A percentile compares a stretch with the other conserved stretches of the same genome.
These are phyloP conservation scores for Pyrochroa serraticornis DNA, from an alignment of 2,888 invertebrate species.

Conservation along the genomic window DNA sequence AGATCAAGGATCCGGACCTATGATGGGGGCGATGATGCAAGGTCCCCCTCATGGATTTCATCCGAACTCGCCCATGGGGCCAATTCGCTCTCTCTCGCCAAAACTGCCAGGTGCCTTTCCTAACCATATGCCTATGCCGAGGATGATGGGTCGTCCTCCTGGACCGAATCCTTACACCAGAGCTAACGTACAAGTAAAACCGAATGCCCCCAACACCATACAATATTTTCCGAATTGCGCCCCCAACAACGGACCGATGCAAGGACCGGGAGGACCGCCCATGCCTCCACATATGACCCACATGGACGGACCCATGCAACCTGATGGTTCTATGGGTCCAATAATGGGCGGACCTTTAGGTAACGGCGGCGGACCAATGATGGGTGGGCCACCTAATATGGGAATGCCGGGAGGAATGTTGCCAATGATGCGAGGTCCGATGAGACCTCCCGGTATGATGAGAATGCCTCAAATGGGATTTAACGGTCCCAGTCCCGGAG, in stretches of 20 bases:
- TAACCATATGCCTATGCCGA: conserved; percentile 59
- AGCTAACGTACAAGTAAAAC: conserved; percentile 91
- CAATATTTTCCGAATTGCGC: conserved; percentile 80
- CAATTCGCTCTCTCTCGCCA: conserved; percentile 66
- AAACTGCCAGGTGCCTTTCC: conserved; percentile 67
- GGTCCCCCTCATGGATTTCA: conserved; percentile 57
- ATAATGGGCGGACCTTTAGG: conserved; percentile 56
- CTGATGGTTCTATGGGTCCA: conserved; percentile 59
- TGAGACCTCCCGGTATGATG: conserved; percentile 58
- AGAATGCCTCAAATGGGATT: conserved; percentile 54
- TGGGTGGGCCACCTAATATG: conserved; percentile 55
- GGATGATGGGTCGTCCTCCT: conserved; percentile 71
- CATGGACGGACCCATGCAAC: conserved; percentile 55
- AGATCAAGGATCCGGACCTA: conserved; percentile 49
- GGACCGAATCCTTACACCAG: conserved; percentile 72
- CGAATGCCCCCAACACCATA: conserved; percentile 96
- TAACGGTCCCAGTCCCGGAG: conserved; percentile 49
- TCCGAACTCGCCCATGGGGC: conserved; percentile 53
- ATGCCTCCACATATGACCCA: conserved; percentile 58
- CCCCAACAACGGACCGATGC: conserved; percentile 61
- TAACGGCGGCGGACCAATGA: conserved; percentile 47
- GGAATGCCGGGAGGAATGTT: conserved; percentile 55
- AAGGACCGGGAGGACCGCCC: conserved; percentile 51
- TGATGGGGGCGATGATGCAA: conserved; percentile 57
- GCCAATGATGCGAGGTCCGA: conserved; percentile 56